Conservation (phyloP, 30 jellyfish, hydroid and myxozoan species). For the Turritopsis dohrnii region DNA sequence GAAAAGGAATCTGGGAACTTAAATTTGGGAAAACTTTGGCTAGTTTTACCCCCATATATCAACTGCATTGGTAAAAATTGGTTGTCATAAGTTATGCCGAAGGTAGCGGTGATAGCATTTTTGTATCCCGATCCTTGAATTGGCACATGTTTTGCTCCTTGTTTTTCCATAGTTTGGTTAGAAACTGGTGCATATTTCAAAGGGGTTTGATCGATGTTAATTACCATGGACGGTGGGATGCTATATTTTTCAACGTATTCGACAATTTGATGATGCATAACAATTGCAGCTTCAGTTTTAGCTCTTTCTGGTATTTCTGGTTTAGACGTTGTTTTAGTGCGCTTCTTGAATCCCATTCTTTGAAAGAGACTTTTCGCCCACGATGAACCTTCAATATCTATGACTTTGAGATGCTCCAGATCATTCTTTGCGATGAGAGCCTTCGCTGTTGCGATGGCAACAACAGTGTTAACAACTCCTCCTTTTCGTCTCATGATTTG, state of each 20-base stretch:
- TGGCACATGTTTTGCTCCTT: conserved; percentile 11
- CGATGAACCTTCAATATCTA: conserved; percentile 16
- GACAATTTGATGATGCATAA: conserved; percentile 5
- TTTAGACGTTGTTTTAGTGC: background rate
- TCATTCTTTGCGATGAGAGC: conserved; percentile 25
- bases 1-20: conserved; percentile 2
- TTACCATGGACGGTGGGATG: conserved; percentile 7
- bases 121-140: background rate
- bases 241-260: background rate
- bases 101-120: background rate
- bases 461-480: conserved; percentile 2
- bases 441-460: conserved; percentile 23
- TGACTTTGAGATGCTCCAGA: background rate
- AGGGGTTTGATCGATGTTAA: conserved; percentile 24
- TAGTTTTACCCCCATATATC: conserved; percentile 10
- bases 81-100: background rate
- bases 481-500: background rate
- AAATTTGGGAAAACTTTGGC: background rate
- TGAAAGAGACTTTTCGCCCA: conserved; percentile 30
- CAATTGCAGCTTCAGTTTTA: conserved; percentile 14
- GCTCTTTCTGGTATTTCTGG: conserved; percentile 24
- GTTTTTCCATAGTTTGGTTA: background rate
- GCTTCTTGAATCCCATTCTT: conserved; percentile 24
- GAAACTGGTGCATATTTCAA: conserved; percentile 11
- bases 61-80: background rate